Base-by-base conservation (phyloP, 2,113 vertebrate species). In the Gallinago paraguaiae region DNA sequence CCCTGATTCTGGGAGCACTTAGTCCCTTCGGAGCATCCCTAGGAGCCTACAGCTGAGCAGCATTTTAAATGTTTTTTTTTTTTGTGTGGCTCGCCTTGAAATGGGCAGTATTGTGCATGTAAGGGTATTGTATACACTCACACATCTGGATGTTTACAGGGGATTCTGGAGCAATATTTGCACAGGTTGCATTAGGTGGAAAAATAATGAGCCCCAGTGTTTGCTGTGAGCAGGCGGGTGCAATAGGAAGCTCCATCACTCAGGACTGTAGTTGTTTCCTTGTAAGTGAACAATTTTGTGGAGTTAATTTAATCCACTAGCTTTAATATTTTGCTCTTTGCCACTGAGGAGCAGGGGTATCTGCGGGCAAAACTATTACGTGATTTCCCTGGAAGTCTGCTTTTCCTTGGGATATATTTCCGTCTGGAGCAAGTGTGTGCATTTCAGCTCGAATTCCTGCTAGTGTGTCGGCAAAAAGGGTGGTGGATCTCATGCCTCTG, bases 91-190 rank as follows among this genome's bases (percentile, higher is more conserved):
- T 74, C 7, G 10, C 35, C 28, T 60, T 43, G 48, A 77, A 23
- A 41, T 56, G 19, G 20, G 7, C 22, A 53, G 14, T 35, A 31
- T 27, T 56, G 23, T 67, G 8, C 43, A 7, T 6, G 3, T 69
- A 3, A 37, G 27, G 33, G 11, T 48, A 3, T 63, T 41, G 20
- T 48, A 13, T 46, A 10, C 12, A 3, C 1, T 13, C 16, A 23
- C 2, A 17, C 2, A 13, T 18, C 14, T 16, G 2, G 69, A 51
- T 7, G 12, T 45, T 2, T 41, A 7, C 2, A 10, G 9, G 33
- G 8, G 80, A 24, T 80, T 76, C 76, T 69, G 33, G n/a, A 80
- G 11, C 28, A 65, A 0, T 70, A 33, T 74, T 88, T 65, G 28
- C 20, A 45, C n/a, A 45, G 54, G 31, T 68, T 63, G 18, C 33